A percentile compares a stretch with the other conserved stretches of the same genome.
These are phyloP conservation scores for Anthopleura xanthogrammica DNA, from an alignment of 92 coral and sea anemone species.

Conservation along the genomic window DNA sequence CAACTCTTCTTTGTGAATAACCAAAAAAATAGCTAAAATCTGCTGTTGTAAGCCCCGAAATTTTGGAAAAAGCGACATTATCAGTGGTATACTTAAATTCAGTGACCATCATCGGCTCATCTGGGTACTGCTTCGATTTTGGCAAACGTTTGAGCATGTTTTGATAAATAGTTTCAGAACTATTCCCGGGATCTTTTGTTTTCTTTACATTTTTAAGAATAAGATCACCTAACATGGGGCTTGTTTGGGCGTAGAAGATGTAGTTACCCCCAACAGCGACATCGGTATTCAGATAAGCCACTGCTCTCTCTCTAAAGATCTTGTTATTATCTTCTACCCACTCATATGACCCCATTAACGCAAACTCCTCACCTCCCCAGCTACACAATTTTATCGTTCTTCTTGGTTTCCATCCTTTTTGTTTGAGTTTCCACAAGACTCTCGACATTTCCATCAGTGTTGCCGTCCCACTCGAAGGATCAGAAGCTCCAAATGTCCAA, in stretches of 20 bases:
- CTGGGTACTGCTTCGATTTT: constrained; percentile 23
- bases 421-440: constrained; percentile 27
- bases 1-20: constrained; percentile 11
- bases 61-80: constrained; percentile 67
- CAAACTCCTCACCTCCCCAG: constrained; percentile 71
- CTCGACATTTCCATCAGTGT: constrained; percentile 52
- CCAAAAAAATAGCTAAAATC: constrained; percentile 85
- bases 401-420: constrained; percentile 61
- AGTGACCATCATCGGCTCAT: constrained; percentile 35
- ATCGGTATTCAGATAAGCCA: constrained; percentile 65
- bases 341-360: constrained; percentile 53
- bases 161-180: constrained; percentile 38
- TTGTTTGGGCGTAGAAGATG: constrained; percentile 43
- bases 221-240: constrained; percentile 43
- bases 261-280: constrained; percentile 60
- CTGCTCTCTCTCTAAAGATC: constrained; percentile 51
- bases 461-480: constrained; percentile 54
- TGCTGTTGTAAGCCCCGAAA: constrained; percentile 72
- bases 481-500: constrained; percentile 60
- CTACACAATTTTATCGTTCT: constrained; percentile 63
- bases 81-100: constrained; percentile 58
- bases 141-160: constrained; percentile 48
- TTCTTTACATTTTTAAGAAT: constrained; percentile 49
- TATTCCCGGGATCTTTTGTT: constrained; percentile 37
- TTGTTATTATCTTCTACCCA: constrained; percentile 55